Base-by-base conservation (phyloP, 1,140 invertebrate genomes). In the Conopomorpha cramerella region DNA sequence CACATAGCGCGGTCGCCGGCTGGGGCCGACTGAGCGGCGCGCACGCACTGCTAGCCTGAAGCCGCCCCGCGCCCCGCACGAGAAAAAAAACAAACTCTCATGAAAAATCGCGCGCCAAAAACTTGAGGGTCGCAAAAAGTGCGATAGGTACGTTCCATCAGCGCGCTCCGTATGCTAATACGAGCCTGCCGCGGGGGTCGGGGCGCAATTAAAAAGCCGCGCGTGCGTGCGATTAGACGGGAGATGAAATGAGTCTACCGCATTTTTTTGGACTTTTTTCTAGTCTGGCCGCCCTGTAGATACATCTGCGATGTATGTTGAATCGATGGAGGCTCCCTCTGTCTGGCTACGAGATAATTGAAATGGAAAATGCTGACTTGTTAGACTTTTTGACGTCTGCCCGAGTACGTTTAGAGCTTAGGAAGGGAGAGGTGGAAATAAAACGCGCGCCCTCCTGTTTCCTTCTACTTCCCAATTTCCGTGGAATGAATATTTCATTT, bases 151-250 rank as follows among this genome's bases (percentile, higher is more conserved):
- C 39, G 39, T 52, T 40, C 52, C 53, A 48, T 48, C 46, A 43
- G 43, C 45, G 45, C 60, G 67, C 63, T 60, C 58, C 68, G 57
- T 72, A 74, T 74, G 66, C 70, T 74, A 74, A 74, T 74, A 63
- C 62, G 56, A 65, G 61, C 57, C 64, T 51, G 53, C 42, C 53
- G 59, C 49, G 40, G 56, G 62, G 49, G 56, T 47, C 39, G 46
- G 55, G 60, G 65, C 65, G 65, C 67, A 74, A 74, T 72, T 74
- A 71, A 70, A 64, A 70, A 67, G 49, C 57, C 67, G 70, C 70
- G 70, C 70, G 65, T 71, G 70, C 70, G 70, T 67, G 56, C 70
- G 70, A 74, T 74, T 74, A 74, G 70, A 65, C 71, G 55, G 56
- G 62, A 62, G 63, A 55, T 58, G 60, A 56, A 59, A 66, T 62